Evolutionary conservation across 2,797 vertebrate species (phyloP).

Genomic region (Onychomys torridus): DNA sequence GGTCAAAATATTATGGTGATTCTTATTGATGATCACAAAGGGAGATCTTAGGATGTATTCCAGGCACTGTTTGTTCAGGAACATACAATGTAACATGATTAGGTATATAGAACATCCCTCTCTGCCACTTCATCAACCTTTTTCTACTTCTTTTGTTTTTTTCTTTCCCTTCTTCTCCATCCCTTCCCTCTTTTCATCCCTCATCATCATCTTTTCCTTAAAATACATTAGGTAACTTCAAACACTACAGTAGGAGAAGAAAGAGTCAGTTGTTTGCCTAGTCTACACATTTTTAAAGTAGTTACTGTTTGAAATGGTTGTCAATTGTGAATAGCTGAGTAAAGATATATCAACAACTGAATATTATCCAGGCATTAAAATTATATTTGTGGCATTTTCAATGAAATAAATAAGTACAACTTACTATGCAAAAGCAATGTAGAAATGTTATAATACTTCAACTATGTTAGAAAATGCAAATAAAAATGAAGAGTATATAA

Average conservation of each 20-base stretch:
- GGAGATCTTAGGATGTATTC: not conserved
- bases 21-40: not conserved
- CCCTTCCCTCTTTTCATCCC: too few species aligned
- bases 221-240: not conserved
- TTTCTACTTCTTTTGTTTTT: not conserved
- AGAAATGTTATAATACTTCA: not conserved
- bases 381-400: conserved; percentile 26
- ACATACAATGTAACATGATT: not conserved
- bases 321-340: not conserved
- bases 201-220: not conserved
- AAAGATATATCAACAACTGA: conserved; percentile 14
- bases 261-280: not conserved
- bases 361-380: conserved; percentile 6
- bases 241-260: not conserved
- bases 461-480: not conserved
- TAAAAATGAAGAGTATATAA: conserved; percentile 27
- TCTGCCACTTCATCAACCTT: not conserved
- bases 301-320: conserved; percentile 19
- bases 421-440: not conserved
- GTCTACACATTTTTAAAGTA: not conserved
- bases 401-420: conserved; percentile 38
- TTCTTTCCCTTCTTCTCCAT: too few species aligned
- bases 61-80: not conserved
- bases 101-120: not conserved
- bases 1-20: not conserved